phyloP scores from a whole-genome alignment of 2,797 vertebrate genomes.

The Gephyroberyx darwinii region DNA sequence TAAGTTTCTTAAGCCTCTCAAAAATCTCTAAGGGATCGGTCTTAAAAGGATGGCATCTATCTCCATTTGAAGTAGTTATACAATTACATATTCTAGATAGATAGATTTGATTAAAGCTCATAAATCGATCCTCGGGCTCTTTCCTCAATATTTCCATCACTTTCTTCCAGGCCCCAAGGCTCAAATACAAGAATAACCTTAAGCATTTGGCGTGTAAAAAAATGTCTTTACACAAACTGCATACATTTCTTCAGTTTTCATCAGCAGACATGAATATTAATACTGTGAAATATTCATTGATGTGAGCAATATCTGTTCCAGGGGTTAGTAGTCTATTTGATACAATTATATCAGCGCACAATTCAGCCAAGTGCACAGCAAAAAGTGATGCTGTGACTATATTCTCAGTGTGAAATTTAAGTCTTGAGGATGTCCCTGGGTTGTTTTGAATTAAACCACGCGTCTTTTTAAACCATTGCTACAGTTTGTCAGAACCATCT shows the following conservation, averaged over 20 bases:
- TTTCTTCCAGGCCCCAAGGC: not conserved
- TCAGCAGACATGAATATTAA: constrained; percentile 4
- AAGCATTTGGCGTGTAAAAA: not conserved
- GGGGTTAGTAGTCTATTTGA: not conserved
- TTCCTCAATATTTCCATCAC: not conserved
- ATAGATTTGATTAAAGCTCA: constrained; percentile 9
- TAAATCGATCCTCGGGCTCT: not conserved
- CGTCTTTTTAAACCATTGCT: not conserved
- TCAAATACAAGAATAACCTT: not conserved
- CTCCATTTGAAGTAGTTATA: not conserved
- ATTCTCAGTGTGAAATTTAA: not conserved
- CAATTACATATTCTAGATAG: not conserved
- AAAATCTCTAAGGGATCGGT: not conserved
- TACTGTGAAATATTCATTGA: not conserved
- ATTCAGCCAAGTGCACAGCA: not conserved
- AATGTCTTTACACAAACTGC: not conserved
- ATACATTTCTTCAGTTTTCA: not conserved
- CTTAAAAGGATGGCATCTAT: not conserved
- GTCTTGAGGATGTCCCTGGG: not conserved
- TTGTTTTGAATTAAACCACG: not conserved
- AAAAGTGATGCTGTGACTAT: not conserved
- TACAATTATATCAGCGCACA: not conserved
- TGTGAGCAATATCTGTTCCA: not conserved
- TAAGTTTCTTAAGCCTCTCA: not conserved
- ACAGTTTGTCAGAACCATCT: not conserved